Percentiles rank a stretch among this genome's conserved stretches.
These are phyloP conservation scores for Ginglymostoma cirratum DNA, from an alignment of 2,113 vertebrate genomes.

Conservation along the genomic window DNA sequence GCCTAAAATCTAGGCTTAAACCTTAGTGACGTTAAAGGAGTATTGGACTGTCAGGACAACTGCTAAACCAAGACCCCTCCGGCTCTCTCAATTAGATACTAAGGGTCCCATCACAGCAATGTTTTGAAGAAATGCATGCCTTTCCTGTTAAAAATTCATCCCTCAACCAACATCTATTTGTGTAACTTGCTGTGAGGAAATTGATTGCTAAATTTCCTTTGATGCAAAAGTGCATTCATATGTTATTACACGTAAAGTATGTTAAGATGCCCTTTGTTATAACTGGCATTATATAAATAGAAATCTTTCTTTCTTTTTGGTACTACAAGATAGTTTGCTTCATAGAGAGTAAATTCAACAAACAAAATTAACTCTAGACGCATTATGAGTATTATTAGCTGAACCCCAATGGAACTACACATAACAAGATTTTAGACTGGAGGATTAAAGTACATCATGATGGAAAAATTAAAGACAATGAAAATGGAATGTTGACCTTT, in stretches of 20 bases:
- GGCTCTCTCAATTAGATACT: not conserved
- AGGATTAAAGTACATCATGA: not conserved
- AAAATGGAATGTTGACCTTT: not conserved
- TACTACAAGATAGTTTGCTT: not conserved
- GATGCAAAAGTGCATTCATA: not conserved
- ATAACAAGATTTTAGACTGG: not conserved
- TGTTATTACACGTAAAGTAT: not conserved
- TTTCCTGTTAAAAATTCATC: not conserved
- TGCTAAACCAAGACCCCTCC: not conserved
- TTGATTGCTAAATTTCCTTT: not conserved
- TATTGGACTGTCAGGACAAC: not conserved
- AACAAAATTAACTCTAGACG: not conserved
- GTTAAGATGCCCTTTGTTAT: not conserved
- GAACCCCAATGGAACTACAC: not conserved
- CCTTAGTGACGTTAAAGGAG: not conserved
- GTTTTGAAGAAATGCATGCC: not conserved
- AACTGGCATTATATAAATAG: not conserved
- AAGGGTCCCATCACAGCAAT: not conserved
- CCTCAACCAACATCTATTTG: not conserved
- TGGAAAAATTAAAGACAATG: not conserved
- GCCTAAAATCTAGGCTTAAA: not conserved
- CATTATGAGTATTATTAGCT: not conserved
- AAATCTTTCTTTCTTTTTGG: not conserved
- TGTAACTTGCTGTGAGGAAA: not conserved
- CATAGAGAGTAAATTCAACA: not conserved